Evolutionary conservation across 1,140 invertebrate species (phyloP).

Genomic region (Druon quercuslanigerum): DNA sequence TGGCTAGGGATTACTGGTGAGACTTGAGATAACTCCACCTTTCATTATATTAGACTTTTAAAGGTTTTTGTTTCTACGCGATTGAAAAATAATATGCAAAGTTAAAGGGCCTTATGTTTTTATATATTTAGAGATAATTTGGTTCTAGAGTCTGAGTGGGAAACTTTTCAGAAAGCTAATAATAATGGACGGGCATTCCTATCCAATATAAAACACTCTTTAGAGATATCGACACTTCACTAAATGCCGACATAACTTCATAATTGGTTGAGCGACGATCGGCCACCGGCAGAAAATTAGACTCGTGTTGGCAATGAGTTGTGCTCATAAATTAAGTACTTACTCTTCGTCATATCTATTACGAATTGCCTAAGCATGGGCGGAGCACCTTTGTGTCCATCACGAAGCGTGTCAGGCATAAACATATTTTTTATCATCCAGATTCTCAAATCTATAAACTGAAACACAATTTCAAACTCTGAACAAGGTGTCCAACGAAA

Average conservation of each 20-base stretch:
- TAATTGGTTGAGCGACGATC: constrained; percentile 22
- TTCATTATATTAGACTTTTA: neutral
- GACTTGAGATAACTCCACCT: neutral
- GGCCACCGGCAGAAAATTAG: neutral
- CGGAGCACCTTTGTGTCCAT: no score
- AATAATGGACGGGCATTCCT: neutral
- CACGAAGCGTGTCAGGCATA: no score
- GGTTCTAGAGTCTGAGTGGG: neutral
- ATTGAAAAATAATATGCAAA: no score
- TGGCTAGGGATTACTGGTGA: neutral
- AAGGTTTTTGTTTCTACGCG: no score
- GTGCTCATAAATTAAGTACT: constrained; percentile 16
- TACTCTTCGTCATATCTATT: constrained; percentile 13
- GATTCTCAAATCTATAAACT: no score
- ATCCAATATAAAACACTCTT: neutral
- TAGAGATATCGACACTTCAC: constrained; percentile 6
- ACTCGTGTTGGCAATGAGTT: constrained; percentile 17
- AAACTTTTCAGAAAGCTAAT: neutral
- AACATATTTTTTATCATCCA: no score
- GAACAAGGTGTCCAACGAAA: no score
- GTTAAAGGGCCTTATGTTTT: no score
- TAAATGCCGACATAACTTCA: neutral
- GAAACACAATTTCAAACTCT: no score
- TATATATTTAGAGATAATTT: no score
- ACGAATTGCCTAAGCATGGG: neutral